Evolutionary conservation across 2,797 vertebrate species (phyloP).

Genomic region (Triplophysa bombifrons): DNA sequence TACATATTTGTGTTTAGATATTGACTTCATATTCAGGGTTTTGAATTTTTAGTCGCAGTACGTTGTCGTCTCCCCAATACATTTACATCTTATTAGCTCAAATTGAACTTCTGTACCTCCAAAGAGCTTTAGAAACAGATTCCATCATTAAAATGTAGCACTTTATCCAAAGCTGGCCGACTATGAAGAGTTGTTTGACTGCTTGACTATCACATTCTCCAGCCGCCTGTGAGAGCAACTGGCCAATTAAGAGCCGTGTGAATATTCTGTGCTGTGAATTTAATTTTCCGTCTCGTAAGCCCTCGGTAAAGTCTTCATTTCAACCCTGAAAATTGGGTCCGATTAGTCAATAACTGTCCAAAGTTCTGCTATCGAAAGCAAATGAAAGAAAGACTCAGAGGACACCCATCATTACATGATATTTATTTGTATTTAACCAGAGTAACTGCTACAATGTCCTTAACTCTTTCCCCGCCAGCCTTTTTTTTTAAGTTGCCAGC

Average conservation of each 20-base stretch:
- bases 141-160: conserved; percentile 42
- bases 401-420: neutral
- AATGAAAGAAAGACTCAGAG: neutral
- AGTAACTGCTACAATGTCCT: too few relatives aligned
- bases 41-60: neutral
- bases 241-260: conserved; percentile 38
- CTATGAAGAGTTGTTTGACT: conserved; percentile 2
- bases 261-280: conserved; percentile 7
- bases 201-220: neutral
- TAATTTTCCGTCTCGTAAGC: conserved; percentile 4
- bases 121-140: conserved; percentile 25
- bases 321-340: conserved; percentile 19
- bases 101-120: conserved; percentile 21
- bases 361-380: neutral
- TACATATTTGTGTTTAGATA: neutral
- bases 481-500: too few relatives aligned
- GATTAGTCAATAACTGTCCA: conserved; percentile 1
- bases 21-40: neutral
- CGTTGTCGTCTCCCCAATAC: conserved; percentile 8
- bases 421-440: neutral
- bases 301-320: conserved; percentile 3
- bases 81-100: conserved; percentile 44
- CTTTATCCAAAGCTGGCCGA: conserved; percentile 34
- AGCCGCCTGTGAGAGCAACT: conserved; percentile 9
- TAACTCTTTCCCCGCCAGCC: too few relatives aligned